Evolutionary conservation across 2,888 invertebrate genomes (phyloP).

Genomic region (Elysia crispata): DNA sequence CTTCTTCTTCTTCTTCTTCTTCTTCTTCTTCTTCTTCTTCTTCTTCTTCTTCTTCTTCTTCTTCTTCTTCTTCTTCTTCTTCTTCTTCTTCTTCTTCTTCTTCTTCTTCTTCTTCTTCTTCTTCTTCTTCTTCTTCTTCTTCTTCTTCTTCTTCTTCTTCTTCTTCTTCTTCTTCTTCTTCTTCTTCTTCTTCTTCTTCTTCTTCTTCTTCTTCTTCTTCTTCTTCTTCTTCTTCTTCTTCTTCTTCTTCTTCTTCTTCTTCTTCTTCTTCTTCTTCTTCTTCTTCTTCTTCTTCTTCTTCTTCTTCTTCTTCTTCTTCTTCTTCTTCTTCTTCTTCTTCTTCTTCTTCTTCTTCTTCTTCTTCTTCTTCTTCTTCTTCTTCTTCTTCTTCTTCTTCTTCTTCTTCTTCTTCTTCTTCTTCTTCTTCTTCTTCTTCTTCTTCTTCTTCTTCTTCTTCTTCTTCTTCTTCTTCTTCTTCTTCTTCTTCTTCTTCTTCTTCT

Average conservation of each 20-base stretch:
- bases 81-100: conserved; percentile 14
- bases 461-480: no score
- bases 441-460: no score
- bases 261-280: neutral
- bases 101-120: conserved; percentile 34
- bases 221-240: neutral
- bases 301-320: conserved; percentile 19
- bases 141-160: neutral
- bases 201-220: neutral
- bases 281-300: conserved; percentile 19
- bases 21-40: no score
- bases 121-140: neutral
- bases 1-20: no score
- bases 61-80: no score
- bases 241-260: neutral
- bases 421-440: neutral
- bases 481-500: no score
- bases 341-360: neutral
- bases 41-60: no score
- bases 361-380: conserved; percentile 11
- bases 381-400: neutral
- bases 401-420: neutral
- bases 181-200: neutral
- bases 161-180: neutral
- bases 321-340: conserved; percentile 22